Base-by-base conservation (phyloP, 2,797 vertebrate genomes). In the Phalloptychus januarius region DNA sequence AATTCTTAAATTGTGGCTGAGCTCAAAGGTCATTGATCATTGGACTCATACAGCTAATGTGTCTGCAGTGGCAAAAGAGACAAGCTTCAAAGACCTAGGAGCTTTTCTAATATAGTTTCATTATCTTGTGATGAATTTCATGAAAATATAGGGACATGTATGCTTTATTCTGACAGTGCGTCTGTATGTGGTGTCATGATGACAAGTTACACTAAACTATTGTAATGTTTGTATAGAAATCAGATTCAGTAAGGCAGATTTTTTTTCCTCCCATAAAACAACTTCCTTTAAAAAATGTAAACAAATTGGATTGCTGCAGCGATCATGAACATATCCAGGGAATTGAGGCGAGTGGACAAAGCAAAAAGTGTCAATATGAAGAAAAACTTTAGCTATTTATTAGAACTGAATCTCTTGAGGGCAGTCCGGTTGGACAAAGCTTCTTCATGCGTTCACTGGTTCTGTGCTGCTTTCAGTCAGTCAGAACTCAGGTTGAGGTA, bases 1-100 rank as follows among this genome's bases (percentile, higher is more conserved):
- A 75, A 72, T 83, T 88, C 78, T 78, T 87, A 83, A 91, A 87
- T 11, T 36, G 28, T 31, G 81, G 15, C 75, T 85, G 69, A 85
- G 75, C 82, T 77, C 73, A 76, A 56, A 78, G 80, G 77, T 88
- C 85, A 85, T 13, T 8, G 31, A 63, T 63, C 12, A 3, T 76
- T 11, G 4, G 72, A 73, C 3, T 76, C 71, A 80, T 72, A 44
- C 75, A 42, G 33, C 72, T 33, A 69, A n/a, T 77, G 33, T 76
- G 72, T 79, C 25, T 52, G 58, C 33, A 77, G 58, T 31, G 72
- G 78, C 78, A 46, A 82, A 72, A 71, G 65, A 80, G 74, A 77
- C 28, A 31, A n/a, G 65, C 46, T 40, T 48, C 42, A 31, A 79
- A 78, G 56, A 48, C 42, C 65, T 46, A 16, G 8, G 1, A 18